Evolutionary conservation across 2,113 vertebrate genomes (phyloP).

Genomic region (Alethe castanea): DNA sequence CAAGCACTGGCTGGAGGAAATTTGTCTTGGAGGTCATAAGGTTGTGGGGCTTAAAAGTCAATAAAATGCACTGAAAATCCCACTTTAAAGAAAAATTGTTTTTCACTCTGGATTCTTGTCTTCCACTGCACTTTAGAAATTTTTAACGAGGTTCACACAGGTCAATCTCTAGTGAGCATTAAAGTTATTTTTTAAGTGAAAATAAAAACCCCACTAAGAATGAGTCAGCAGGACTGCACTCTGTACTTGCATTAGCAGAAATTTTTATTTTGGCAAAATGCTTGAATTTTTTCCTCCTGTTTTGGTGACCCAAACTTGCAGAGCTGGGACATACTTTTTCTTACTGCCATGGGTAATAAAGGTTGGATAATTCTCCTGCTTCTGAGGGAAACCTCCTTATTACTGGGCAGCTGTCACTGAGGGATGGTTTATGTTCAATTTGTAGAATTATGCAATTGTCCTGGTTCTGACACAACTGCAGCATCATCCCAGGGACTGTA

Average conservation of each 20-base stretch:
- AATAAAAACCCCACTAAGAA: not conserved
- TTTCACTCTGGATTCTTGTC: not conserved
- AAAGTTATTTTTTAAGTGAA: not conserved
- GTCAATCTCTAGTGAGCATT: not conserved
- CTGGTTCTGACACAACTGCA: conserved; percentile 21
- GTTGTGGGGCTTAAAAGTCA: not conserved
- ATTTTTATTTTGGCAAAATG: not conserved
- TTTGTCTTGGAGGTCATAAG: not conserved
- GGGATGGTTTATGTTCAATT: not conserved
- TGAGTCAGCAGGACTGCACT: not conserved
- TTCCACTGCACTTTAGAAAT: not conserved
- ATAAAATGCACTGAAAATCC: not conserved
- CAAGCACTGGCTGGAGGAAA: not conserved
- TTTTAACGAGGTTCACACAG: not conserved
- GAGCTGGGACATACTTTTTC: not conserved
- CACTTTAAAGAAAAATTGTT: not conserved
- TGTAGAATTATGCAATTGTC: conserved; percentile 48
- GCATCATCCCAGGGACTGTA: not conserved
- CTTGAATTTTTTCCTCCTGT: not conserved
- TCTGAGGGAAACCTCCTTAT: not conserved
- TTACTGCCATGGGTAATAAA: not conserved
- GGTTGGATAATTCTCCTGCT: not conserved
- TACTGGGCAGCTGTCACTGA: not conserved
- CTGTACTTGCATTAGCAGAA: not conserved
- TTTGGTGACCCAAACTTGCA: not conserved